Percentiles rank a stretch among this genome's conserved stretches.
Conservation (phyloP, 2,113 vertebrate genomes). For the Hassar affinis region DNA sequence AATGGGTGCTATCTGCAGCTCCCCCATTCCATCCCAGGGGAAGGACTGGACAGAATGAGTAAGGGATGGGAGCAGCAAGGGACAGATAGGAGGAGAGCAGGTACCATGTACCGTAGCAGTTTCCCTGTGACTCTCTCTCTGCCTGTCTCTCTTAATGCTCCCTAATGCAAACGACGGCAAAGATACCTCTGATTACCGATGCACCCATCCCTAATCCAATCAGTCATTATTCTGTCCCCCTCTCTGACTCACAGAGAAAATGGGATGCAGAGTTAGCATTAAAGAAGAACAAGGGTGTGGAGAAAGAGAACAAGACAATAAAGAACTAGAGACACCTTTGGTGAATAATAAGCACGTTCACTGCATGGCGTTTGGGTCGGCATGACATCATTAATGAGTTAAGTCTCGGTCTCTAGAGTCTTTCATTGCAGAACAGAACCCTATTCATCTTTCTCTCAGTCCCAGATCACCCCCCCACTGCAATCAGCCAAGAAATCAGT, state of each 20-base stretch:
- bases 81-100: conserved; percentile 35
- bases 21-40: conserved; percentile 40
- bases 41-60: conserved; percentile 25
- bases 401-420: conserved; percentile 12
- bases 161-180: conserved; percentile 53
- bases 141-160: conserved; percentile 50
- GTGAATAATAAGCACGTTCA: conserved; percentile 19
- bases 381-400: conserved; percentile 48
- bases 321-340: conserved; percentile 14
- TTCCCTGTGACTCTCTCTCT: conserved; percentile 60
- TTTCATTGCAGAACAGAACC: conserved; percentile 42
- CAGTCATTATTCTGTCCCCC: conserved; percentile 41
- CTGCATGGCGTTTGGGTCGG: conserved; percentile 7
- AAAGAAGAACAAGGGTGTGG: conserved; percentile 20
- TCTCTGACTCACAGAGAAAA: conserved; percentile 12
- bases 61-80: conserved; percentile 24
- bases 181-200: conserved; percentile 55
- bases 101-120: conserved; percentile 57
- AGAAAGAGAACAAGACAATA: conserved; percentile 7
- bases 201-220: conserved; percentile 54
- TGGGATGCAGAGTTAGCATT: background rate
- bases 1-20: conserved; percentile 72
- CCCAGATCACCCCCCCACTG: background rate
- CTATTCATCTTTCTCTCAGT: conserved; percentile 41
- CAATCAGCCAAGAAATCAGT: conserved; percentile 40